These are phyloP conservation scores for Lasioglossum malachurum DNA, from an alignment of 2,888 invertebrate species.

Conservation along the genomic window DNA sequence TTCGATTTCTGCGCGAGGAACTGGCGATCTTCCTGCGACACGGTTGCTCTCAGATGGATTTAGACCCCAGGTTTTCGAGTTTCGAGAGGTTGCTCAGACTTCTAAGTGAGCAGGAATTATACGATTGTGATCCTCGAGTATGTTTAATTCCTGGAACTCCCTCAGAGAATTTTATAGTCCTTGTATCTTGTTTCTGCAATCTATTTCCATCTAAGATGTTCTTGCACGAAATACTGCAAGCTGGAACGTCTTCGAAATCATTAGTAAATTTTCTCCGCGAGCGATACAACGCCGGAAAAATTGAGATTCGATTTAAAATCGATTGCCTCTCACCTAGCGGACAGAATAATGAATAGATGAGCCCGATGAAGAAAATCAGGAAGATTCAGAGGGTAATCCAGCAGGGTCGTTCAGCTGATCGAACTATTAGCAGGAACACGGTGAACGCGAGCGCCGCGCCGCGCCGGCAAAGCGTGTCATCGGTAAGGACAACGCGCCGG, in stretches of 20 bases:
- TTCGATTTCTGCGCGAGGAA: neutral
- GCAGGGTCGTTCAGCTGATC: conserved; percentile 4
- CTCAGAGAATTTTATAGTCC: too few species aligned
- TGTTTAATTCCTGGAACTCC: too few species aligned
- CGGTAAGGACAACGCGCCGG: conserved; percentile 46
- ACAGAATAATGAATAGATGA: neutral
- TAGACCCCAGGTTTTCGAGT: neutral
- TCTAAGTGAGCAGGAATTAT: neutral
- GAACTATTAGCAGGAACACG: conserved; percentile 37
- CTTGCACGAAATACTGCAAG: neutral
- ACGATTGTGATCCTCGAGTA: too few species aligned
- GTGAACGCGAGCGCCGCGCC: neutral
- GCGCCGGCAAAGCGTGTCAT: conserved; percentile 39
- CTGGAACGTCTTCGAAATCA: neutral
- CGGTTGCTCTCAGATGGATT: neutral
- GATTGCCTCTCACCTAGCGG: neutral
- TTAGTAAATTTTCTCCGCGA: too few species aligned
- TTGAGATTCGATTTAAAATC: neutral
- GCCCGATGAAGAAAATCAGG: neutral
- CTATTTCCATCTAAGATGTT: neutral
- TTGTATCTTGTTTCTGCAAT: neutral
- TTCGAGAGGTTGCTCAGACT: neutral
- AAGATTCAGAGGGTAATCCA: neutral
- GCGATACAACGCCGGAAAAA: too few species aligned
- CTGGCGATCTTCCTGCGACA: neutral